These are phyloP conservation scores for sheep (Ovis aries) DNA, from an alignment of 2,113 vertebrate genomes.

Conservation along the genomic window ARS-UI_Ramb_v3.0 NC_056057.1:58356501-58357000, in stretches of 20 bases:
- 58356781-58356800: slow-evolving; percentile 29
- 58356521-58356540: neutral
- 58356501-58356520: neutral
- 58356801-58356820: slow-evolving; percentile 33
- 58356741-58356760: slow-evolving; percentile 44
- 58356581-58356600: slow-evolving; percentile 19
- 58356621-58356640: neutral
- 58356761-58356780: slow-evolving; percentile 49
- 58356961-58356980: neutral
- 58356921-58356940: slow-evolving; percentile 20
- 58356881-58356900: neutral
- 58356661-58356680: slow-evolving; percentile 59
- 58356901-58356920: slow-evolving; percentile 32
- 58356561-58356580: neutral
- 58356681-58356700: slow-evolving; percentile 49
- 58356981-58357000: slow-evolving; percentile 25
- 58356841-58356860: slow-evolving; percentile 2
- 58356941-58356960: slow-evolving; percentile 50
- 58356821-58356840: slow-evolving; percentile 42
- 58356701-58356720: slow-evolving; percentile 45
- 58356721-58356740: slow-evolving; percentile 58
- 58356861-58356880: slow-evolving; percentile 42
- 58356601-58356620: slow-evolving; percentile 1
- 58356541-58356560: neutral
- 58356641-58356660: slow-evolving; percentile 41